Percentiles rank a stretch among this genome's conserved stretches.
These are phyloP conservation scores for Tetraneura akinire DNA, from an alignment of 1,140 invertebrate genomes.

Conservation along the genomic window DNA sequence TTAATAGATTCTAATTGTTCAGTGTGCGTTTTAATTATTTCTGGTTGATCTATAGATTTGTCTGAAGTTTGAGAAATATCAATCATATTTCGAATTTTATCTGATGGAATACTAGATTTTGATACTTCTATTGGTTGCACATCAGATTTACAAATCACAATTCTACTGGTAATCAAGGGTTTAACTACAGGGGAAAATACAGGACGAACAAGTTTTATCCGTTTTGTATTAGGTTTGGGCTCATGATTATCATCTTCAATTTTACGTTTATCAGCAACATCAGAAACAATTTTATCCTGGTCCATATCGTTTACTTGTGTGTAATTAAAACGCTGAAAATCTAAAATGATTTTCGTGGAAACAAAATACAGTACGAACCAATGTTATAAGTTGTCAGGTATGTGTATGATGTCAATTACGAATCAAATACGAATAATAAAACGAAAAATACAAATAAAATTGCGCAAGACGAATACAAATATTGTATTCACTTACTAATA, in stretches of 20 bases:
- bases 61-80: not conserved
- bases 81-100: not conserved
- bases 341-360: too few species aligned
- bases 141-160: not conserved
- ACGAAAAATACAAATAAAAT: too few species aligned
- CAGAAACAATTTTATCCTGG: not conserved
- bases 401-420: too few species aligned
- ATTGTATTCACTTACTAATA: too few species aligned
- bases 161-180: not conserved
- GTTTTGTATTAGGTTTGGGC: constrained; percentile 40
- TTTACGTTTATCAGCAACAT: constrained; percentile 35
- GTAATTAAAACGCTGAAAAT: not conserved
- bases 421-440: too few species aligned
- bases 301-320: constrained; percentile 9
- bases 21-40: not conserved
- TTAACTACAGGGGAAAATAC: constrained; percentile 31
- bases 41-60: not conserved
- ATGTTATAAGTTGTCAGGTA: too few species aligned
- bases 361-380: too few species aligned
- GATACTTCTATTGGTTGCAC: not conserved
- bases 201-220: constrained; percentile 34
- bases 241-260: constrained; percentile 2
- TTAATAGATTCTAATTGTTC: not conserved
- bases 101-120: not conserved
- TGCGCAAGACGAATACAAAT: too few species aligned